Base-by-base conservation (phyloP, 2,113 vertebrate species). In the Kryptolebias marmoratus region DNA sequence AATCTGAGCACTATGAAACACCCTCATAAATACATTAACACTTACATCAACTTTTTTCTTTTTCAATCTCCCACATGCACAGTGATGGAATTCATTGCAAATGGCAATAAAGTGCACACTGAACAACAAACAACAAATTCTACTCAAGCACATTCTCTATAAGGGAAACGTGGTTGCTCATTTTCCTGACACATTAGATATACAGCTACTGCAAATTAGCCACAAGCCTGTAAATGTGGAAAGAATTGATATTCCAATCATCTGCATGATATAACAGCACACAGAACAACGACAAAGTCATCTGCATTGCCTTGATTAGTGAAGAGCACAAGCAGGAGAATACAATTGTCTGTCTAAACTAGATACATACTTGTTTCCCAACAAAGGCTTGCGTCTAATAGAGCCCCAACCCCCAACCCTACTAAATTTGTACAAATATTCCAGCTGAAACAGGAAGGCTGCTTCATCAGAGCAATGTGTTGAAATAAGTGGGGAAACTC, bases 241-340 rank as follows among this genome's bases (percentile, higher is more conserved):
- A 83, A 80, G 70, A 85, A 82, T 87, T 88, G 84, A 86, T 86
- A 92, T 88, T 89, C 84, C 81, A 87, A 88, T 90, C 86, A 88
- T 88, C 83, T 82, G 79, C 75, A 75, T 81, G 86, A 87, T 82
- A 92, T 79, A 86, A 89, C 79, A 4, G 79, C 75, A 79, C 80
- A 71, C 68, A 70, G 79, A 86, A 85, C 82, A 81, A 77, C 63
- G 52, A 70, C 73, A 84, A 83, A 89, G 80, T 89, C 86, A 88
- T 89, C 82, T 86, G 89, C 73, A 70, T 73, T 68, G 75, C 71
- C 77, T 79, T 90, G 89, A 92, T 90, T 91, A 86, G 84, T 78
- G 87, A 85, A 86, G 82, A 85, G 81, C 86, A 86, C 79, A 76
- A 42, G 80, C 75, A 69, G 69, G 62, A 87, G 82, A 90, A 87